Evolutionary conservation across 2,797 vertebrate genomes (phyloP), one percentile per base, ranked within the genome.

Genomic region (Parambassis ranga): DNA sequence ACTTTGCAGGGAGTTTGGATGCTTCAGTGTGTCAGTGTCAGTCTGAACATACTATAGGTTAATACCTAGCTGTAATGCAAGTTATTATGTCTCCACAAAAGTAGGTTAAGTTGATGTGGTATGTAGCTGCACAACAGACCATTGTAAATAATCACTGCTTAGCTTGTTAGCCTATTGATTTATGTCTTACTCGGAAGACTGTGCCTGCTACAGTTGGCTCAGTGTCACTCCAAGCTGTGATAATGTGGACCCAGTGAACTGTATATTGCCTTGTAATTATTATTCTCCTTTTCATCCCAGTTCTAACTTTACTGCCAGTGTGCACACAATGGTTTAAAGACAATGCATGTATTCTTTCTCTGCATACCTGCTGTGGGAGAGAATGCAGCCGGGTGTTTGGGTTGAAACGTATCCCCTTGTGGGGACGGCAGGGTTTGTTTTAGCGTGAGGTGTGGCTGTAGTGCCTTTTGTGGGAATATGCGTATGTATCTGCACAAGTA

Each of bases 81-180:
- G 51, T 65, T 46, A 52, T 79, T 72, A 60, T 35, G 36, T 33
- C 22, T 64, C 5, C 26, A 22, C 16, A 47, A 35, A 65, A 79
- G 31, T 71, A 56, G 70, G 75, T 56, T 66, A 84, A 75, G 81
- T 65, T 56, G 46, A 57, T 58, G 32, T 41, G 72, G 73, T 52
- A 72, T 65, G 72, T 72, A 31, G 53, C 38, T 41, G 23, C 47
- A 83, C 72, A 74, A 75, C 44, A 42, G 64, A 18, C 61, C 65
- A 56, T 77, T 84, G 79, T 77, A 69, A 71, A 75, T 51, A 75
- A 74, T 59, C 48, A 2, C 10, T 15, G 26, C 65, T 84, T 65
- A 79, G 72, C 72, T 80, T 81, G 31, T 80, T 71, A 73, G 66
- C 77, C 69, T 61, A 60, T 75, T 85, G 67, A 87, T 86, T 79